These are phyloP conservation scores for Neocrepidodera transversa DNA, from an alignment of 2,888 invertebrate species.

Conservation along the genomic window DNA sequence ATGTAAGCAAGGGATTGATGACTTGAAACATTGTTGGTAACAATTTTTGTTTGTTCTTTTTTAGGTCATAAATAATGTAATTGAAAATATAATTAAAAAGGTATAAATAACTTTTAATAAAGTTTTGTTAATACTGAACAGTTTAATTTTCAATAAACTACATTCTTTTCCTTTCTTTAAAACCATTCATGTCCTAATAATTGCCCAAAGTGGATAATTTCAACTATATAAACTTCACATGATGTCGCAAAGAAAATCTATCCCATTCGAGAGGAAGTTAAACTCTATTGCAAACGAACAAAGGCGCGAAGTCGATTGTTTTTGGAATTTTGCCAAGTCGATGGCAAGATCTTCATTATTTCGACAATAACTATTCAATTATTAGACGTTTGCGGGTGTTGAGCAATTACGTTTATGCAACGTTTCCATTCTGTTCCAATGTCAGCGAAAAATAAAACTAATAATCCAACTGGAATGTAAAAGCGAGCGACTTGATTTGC, in stretches of 20 bases:
- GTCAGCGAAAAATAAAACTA: conserved; percentile 31
- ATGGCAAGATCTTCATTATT: conserved; percentile 38
- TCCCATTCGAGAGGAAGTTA: conserved; percentile 9
- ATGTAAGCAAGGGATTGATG: too few relatives aligned
- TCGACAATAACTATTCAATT: conserved; percentile 49
- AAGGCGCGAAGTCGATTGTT: conserved; percentile 28
- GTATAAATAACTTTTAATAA: too few relatives aligned
- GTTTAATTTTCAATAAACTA: too few relatives aligned
- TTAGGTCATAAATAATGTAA: too few relatives aligned
- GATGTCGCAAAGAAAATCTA: conserved; percentile 13
- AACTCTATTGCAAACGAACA: conserved; percentile 14
- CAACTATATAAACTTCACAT: conserved; percentile 13
- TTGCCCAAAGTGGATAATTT: conserved; percentile 12
- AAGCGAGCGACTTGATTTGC: neutral
- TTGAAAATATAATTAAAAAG: too few relatives aligned
- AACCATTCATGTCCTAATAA: conserved; percentile 9
- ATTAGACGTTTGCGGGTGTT: conserved; percentile 44
- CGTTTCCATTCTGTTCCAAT: conserved; percentile 29
- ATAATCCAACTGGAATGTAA: conserved; percentile 26
- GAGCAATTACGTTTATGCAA: conserved; percentile 36
- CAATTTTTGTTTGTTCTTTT: too few relatives aligned
- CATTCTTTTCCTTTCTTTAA: too few relatives aligned
- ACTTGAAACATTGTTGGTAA: too few relatives aligned
- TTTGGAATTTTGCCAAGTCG: conserved; percentile 30
- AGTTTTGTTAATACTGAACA: too few relatives aligned